phyloP scores from a whole-genome alignment of 1,140 invertebrate species.

The Drosophila trapezifrons region DNA sequence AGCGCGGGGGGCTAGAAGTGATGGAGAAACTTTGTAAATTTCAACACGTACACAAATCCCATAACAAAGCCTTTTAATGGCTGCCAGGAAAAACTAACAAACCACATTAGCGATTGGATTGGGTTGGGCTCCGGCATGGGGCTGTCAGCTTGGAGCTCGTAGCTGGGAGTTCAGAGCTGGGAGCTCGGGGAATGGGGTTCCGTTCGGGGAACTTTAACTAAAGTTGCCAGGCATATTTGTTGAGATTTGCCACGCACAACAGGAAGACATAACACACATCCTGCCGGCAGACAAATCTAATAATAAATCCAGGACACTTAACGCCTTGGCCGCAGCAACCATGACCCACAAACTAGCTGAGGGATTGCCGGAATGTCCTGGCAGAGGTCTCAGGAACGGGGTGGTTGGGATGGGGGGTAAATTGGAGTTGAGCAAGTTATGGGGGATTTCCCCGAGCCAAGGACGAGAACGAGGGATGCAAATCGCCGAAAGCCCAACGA shows the following conservation, averaged over 20 bases:
- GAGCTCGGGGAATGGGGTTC: not conserved
- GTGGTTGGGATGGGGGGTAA: not conserved
- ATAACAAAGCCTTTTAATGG: constrained; percentile 81
- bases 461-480: constrained; percentile 52
- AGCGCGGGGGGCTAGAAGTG: constrained; percentile 7
- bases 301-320: constrained; percentile 82
- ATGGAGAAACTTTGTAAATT: constrained; percentile 69
- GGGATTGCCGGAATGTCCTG: constrained; percentile 38
- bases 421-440: constrained; percentile 26
- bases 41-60: constrained; percentile 82
- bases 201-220: constrained; percentile 53
- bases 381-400: not conserved
- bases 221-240: constrained; percentile 73
- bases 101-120: constrained; percentile 66
- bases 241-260: constrained; percentile 62
- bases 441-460: not conserved
- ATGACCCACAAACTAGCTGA: constrained; percentile 73
- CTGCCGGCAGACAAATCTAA: constrained; percentile 71
- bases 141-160: too few species aligned
- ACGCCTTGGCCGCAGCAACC: constrained; percentile 74
- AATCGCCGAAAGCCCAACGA: constrained; percentile 69
- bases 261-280: constrained; percentile 72
- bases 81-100: constrained; percentile 76
- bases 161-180: not conserved
- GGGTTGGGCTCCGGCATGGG: not conserved